A percentile compares a stretch with the other conserved stretches of the same genome.
Evolutionary conservation across 1,140 invertebrate genomes (phyloP).

Genomic region (Zaprionus nigranus): DNA sequence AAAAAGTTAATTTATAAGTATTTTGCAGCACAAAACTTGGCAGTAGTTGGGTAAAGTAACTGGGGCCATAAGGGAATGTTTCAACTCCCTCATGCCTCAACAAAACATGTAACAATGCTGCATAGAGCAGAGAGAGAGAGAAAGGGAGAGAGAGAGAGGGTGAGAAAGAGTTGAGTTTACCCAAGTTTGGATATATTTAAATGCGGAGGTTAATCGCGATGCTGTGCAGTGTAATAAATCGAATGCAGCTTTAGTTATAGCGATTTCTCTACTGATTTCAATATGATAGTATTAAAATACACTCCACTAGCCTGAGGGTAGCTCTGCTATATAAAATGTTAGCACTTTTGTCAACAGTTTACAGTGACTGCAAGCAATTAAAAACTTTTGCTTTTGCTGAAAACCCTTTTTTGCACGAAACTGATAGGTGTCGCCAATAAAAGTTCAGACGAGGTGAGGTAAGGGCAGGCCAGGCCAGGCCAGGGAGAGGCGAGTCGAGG

Average conservation of each 20-base stretch:
- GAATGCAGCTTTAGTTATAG: not conserved
- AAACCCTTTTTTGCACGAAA: constrained; percentile 1
- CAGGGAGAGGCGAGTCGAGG: not conserved
- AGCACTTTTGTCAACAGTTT: not conserved
- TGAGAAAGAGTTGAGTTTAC: not conserved
- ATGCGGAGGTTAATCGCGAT: not conserved
- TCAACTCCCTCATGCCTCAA: not conserved
- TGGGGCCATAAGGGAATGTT: constrained; percentile 5
- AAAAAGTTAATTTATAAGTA: constrained; percentile 44
- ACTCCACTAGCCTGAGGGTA: not conserved
- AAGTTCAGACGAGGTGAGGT: not conserved
- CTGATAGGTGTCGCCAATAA: constrained; percentile 21
- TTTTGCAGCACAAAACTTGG: constrained; percentile 30
- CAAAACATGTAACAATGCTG: constrained; percentile 5
- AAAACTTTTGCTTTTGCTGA: constrained; percentile 64
- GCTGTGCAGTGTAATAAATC: not conserved
- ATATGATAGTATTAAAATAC: not conserved
- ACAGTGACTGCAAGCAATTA: constrained; percentile 56
- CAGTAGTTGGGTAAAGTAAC: constrained; percentile 29
- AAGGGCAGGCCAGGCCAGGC: not conserved
- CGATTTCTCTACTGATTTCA: not conserved
- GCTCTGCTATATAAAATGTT: not conserved
- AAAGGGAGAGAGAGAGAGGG: not conserved
- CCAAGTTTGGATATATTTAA: not conserved
- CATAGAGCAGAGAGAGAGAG: not conserved